Percentiles rank a stretch among this genome's conserved stretches.
phyloP scores from a whole-genome alignment of 2,797 vertebrate genomes.

The Myotis daubentonii region DNA sequence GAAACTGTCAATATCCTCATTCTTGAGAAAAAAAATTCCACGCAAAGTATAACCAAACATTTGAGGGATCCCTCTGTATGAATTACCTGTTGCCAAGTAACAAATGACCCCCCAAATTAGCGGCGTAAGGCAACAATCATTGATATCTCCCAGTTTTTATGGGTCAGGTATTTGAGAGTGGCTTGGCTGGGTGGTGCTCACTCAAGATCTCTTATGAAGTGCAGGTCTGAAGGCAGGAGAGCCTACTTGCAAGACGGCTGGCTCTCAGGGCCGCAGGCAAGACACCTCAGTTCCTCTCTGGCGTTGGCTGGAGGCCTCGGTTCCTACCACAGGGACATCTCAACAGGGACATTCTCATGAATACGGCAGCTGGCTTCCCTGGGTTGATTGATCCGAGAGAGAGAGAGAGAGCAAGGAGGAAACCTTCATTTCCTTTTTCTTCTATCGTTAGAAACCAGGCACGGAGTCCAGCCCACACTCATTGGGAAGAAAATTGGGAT shows the following conservation, averaged over 20 bases:
- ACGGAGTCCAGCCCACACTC: background rate
- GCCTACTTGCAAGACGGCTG: background rate
- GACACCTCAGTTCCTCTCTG: background rate
- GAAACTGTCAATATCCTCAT: background rate
- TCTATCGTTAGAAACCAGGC: background rate
- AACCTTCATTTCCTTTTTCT: background rate
- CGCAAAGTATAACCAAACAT: background rate
- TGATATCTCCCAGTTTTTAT: background rate
- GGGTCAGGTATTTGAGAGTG: background rate
- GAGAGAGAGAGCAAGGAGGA: background rate
- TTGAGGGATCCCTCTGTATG: background rate
- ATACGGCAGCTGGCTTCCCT: background rate
- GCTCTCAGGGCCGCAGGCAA: background rate
- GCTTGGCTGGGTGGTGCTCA: background rate
- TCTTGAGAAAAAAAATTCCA: background rate
- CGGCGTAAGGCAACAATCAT: background rate
- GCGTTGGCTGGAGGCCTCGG: background rate
- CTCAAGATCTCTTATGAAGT: background rate
- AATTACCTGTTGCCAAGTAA: background rate
- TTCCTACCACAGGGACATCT: background rate
- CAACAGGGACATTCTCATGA: background rate
- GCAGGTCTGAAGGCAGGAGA: background rate
- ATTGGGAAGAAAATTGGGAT: background rate
- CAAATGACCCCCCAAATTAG: background rate
- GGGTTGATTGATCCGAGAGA: background rate